phyloP scores from a whole-genome alignment of 2,888 invertebrate species.

The Drosophila pegasa region DNA sequence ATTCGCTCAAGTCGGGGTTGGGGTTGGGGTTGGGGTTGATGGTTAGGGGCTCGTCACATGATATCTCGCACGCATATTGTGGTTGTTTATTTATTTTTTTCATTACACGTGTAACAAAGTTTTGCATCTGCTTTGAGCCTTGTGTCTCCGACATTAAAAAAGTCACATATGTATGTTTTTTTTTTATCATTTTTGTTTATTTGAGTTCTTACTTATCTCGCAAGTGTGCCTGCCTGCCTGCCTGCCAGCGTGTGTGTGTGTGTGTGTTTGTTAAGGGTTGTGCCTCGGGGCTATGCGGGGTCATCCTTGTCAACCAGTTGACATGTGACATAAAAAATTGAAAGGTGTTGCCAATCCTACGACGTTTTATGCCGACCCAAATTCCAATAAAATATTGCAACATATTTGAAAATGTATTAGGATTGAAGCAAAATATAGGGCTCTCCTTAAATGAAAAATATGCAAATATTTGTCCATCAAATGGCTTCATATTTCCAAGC shows the following conservation, averaged over 20 bases:
- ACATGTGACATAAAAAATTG: constrained; percentile 78
- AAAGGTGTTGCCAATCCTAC: constrained; percentile 44
- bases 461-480: not conserved
- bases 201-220: constrained; percentile 64
- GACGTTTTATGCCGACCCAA: constrained; percentile 26
- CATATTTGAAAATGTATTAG: constrained; percentile 32
- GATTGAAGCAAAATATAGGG: not conserved
- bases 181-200: constrained; percentile 33
- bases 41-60: constrained; percentile 47
- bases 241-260: not conserved
- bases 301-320: constrained; percentile 73
- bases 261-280: constrained; percentile 22
- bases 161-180: constrained; percentile 10
- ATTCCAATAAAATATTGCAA: constrained; percentile 37
- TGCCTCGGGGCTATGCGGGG: constrained; percentile 52
- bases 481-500: not conserved
- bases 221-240: constrained; percentile 2
- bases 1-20: not conserved
- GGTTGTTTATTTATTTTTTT: constrained; percentile 75
- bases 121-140: constrained; percentile 76
- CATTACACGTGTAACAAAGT: constrained; percentile 79
- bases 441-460: constrained; percentile 9
- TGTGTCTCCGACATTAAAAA: constrained; percentile 62
- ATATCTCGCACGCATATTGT: constrained; percentile 51
- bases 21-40: not conserved